Conservation (phyloP, 2,888 invertebrate species). For the Anodontia alba region DNA sequence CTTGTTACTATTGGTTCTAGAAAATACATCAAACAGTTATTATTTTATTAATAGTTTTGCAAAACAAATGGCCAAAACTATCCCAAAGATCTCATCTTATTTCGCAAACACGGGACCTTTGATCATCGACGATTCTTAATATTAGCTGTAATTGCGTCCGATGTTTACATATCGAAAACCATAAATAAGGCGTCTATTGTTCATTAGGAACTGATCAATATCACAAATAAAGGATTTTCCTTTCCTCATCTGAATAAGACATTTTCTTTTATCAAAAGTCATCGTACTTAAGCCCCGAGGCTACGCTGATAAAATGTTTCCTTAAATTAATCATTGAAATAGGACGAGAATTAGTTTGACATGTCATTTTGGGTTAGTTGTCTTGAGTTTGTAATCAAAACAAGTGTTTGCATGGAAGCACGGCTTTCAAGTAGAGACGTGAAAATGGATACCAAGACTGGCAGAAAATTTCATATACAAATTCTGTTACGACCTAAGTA, state of each 20-base stretch:
- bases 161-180: conserved; percentile 21
- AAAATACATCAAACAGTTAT: neutral
- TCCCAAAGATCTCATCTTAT: neutral
- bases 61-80: conserved; percentile 6
- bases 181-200: conserved; percentile 21
- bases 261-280: conserved; percentile 14
- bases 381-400: too few relatives aligned
- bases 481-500: too few relatives aligned
- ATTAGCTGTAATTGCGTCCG: conserved; percentile 10
- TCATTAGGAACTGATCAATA: conserved; percentile 11
- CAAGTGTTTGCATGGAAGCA: too few relatives aligned
- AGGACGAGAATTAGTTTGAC: neutral
- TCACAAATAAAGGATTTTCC: conserved; percentile 7
- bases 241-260: conserved; percentile 12
- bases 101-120: neutral
- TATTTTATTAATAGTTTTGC: neutral
- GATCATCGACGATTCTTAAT: neutral
- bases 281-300: neutral
- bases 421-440: too few relatives aligned
- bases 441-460: too few relatives aligned
- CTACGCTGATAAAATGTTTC: neutral
- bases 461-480: too few relatives aligned
- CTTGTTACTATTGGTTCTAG: neutral
- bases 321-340: conserved; percentile 8
- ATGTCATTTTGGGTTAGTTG: neutral